Evolutionary conservation across 2,797 vertebrate genomes (phyloP).

Genomic region (Emydoidea blandingii): DNA sequence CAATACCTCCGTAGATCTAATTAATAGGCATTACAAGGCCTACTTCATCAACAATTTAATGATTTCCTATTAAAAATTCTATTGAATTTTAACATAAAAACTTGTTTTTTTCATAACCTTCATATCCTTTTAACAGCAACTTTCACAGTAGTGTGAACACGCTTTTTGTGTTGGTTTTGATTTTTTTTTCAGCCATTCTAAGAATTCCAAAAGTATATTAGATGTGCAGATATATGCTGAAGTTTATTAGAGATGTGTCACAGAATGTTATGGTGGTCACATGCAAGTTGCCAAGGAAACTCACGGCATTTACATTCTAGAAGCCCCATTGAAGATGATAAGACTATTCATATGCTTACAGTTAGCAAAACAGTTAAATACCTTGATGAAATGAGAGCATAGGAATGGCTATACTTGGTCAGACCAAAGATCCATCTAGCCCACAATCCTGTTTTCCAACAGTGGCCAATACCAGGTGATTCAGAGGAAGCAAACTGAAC

Average conservation of each 20-base stretch:
- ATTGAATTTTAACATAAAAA: slow-evolving; percentile 53
- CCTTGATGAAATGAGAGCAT: no score
- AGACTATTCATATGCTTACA: no score
- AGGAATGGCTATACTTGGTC: no score
- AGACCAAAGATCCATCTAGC: no score
- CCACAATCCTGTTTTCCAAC: no score
- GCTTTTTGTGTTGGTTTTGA: not conserved
- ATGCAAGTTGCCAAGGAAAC: not conserved
- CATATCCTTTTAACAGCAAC: not conserved
- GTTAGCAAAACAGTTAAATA: no score
- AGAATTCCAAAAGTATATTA: not conserved
- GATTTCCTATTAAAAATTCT: slow-evolving; percentile 52
- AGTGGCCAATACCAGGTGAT: no score
- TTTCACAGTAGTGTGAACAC: not conserved
- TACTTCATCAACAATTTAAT: slow-evolving; percentile 48
- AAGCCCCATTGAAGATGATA: not conserved
- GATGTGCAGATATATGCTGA: not conserved
- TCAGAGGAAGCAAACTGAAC: no score
- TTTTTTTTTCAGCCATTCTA: not conserved
- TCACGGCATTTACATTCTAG: not conserved
- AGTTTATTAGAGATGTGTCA: not conserved
- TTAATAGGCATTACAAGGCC: slow-evolving; percentile 47
- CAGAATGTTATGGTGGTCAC: not conserved
- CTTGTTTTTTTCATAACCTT: not conserved
- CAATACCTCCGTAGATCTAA: slow-evolving; percentile 48